These are phyloP conservation scores for Chionodraco myersi DNA, from an alignment of 2,113 vertebrate genomes.

Conservation along the genomic window DNA sequence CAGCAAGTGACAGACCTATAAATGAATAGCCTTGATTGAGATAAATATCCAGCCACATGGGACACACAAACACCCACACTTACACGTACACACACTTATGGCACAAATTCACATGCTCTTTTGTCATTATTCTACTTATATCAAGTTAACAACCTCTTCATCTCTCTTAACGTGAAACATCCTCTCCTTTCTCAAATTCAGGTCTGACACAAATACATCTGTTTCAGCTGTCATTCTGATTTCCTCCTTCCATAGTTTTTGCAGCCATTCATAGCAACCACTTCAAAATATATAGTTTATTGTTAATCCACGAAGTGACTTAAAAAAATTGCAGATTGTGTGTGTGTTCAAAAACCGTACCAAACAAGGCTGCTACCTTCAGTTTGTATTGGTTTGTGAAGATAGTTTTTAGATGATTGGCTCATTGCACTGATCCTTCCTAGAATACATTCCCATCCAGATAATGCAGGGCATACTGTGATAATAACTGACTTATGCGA, in stretches of 20 bases:
- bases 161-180: background rate
- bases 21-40: conserved; percentile 59
- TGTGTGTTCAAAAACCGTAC: conserved; percentile 9
- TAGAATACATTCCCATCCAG: background rate
- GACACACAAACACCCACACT: conserved; percentile 18
- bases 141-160: conserved; percentile 15
- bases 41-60: conserved; percentile 57
- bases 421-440: background rate
- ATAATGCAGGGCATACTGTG: background rate
- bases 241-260: background rate
- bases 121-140: conserved; percentile 26
- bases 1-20: conserved; percentile 63
- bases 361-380: background rate
- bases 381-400: conserved; percentile 8
- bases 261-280: background rate
- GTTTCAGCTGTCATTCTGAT: background rate
- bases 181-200: conserved; percentile 3
- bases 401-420: conserved; percentile 4
- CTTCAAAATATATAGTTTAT: background rate
- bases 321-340: background rate
- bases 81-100: background rate
- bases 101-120: conserved; percentile 8
- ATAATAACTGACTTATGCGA: conserved; percentile 18
- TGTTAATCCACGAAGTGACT: background rate
- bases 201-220: background rate